Conservation (phyloP, 2,113 vertebrate genomes). For the Arizona elegans region DNA sequence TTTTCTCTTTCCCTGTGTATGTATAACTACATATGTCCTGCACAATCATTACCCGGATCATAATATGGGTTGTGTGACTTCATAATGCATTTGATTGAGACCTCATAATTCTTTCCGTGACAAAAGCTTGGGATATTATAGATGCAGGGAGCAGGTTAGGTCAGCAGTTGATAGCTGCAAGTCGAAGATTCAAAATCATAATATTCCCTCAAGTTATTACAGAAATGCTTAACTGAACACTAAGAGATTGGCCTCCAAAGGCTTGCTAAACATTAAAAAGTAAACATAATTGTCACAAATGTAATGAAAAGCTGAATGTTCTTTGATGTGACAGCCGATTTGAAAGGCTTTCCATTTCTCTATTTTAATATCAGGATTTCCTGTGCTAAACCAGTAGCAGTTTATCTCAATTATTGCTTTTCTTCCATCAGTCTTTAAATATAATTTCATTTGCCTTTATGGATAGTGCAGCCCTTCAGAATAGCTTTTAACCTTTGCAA, state of each 20-base stretch:
- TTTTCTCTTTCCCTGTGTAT: slow-evolving; percentile 40
- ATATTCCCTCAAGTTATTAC: slow-evolving; percentile 60
- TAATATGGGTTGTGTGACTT: slow-evolving; percentile 67
- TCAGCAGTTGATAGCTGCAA: slow-evolving; percentile 70
- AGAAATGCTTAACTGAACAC: slow-evolving; percentile 64
- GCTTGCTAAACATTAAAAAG: slow-evolving; percentile 63
- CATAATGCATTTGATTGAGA: slow-evolving; percentile 64
- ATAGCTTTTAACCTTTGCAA: slow-evolving; percentile 84
- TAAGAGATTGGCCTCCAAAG: slow-evolving; percentile 51
- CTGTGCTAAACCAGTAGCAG: slow-evolving; percentile 62
- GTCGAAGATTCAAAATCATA: slow-evolving; percentile 58
- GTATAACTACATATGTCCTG: slow-evolving; percentile 4
- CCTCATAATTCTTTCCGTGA: slow-evolving; percentile 69
- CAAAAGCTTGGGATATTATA: slow-evolving; percentile 66
- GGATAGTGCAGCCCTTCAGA: slow-evolving; percentile 79
- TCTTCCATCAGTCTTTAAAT: slow-evolving; percentile 75
- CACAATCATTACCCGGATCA: slow-evolving; percentile 57
- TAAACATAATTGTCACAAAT: slow-evolving; percentile 68
- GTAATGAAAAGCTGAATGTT: slow-evolving; percentile 59
- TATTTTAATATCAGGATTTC: slow-evolving; percentile 64
- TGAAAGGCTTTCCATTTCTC: slow-evolving; percentile 68
- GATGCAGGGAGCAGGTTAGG: slow-evolving; percentile 63
- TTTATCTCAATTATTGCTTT: slow-evolving; percentile 81
- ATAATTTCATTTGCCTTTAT: slow-evolving; percentile 83
- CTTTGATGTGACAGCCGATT: slow-evolving; percentile 65